Evolutionary conservation across 2,797 vertebrate genomes (phyloP).

Genomic region (Danio aesculapii): DNA sequence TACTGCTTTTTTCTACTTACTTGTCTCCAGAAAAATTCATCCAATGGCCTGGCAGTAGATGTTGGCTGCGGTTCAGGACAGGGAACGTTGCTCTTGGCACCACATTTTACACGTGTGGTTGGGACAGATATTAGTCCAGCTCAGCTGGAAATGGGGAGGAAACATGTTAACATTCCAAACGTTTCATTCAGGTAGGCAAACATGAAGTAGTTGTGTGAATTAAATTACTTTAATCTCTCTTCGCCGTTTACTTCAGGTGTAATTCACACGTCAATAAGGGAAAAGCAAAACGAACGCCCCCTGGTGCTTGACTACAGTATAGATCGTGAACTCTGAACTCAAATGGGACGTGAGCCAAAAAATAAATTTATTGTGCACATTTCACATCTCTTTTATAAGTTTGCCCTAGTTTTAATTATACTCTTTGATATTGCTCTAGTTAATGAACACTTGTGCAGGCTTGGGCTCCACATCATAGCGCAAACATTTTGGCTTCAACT

Average conservation of each 20-base stretch:
- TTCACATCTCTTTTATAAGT: no score
- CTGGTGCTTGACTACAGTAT: no score
- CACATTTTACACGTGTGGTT: slow-evolving; percentile 80
- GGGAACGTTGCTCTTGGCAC: slow-evolving; percentile 72
- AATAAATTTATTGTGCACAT: no score
- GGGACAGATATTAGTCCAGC: slow-evolving; percentile 86
- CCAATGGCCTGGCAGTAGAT: slow-evolving; percentile 69
- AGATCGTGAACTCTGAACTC: no score
- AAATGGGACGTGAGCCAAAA: no score
- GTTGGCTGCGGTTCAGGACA: slow-evolving; percentile 79
- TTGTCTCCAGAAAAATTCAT: slow-evolving; percentile 51
- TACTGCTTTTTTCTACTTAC: not conserved
- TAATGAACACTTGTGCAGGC: no score
- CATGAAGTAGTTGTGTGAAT: not conserved
- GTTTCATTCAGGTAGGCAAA: slow-evolving; percentile 74
- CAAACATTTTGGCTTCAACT: no score
- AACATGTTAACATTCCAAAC: slow-evolving; percentile 61
- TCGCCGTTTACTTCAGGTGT: not conserved
- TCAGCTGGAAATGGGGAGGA: slow-evolving; percentile 79
- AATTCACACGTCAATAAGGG: no score
- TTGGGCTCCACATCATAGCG: no score
- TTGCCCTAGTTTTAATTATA: no score
- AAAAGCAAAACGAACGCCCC: no score
- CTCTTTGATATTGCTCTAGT: no score
- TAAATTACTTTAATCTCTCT: not conserved